These are phyloP conservation scores for Petaurus breviceps DNA, from an alignment of 2,113 vertebrate genomes.

Conservation along the genomic window DNA sequence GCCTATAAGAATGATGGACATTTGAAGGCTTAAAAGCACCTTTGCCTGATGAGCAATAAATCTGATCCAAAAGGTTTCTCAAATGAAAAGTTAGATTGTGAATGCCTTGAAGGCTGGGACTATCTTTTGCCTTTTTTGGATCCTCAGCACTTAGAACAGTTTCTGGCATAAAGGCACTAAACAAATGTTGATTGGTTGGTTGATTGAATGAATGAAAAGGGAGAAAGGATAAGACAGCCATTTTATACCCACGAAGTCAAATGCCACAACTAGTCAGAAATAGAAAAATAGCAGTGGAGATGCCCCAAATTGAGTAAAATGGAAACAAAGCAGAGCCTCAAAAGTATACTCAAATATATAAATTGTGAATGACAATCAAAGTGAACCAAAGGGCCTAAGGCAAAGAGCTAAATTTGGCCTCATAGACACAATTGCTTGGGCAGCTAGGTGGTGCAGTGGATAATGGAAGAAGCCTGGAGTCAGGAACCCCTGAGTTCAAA, in stretches of 20 bases:
- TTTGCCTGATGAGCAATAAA: neutral
- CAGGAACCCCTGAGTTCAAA: neutral
- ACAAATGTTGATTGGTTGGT: neutral
- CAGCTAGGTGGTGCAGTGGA: neutral
- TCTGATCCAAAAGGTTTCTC: neutral
- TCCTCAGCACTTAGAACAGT: neutral
- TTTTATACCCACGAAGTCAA: neutral
- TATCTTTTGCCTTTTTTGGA: neutral
- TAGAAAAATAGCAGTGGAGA: neutral
- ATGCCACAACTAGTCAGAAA: neutral
- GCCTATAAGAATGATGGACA: neutral
- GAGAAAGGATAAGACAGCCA: neutral
- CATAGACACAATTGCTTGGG: neutral
- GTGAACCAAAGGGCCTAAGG: neutral
- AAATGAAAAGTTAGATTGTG: neutral
- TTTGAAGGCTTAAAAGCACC: neutral
- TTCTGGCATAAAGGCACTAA: neutral
- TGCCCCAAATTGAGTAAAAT: neutral
- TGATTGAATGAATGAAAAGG: neutral
- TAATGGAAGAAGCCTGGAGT: neutral
- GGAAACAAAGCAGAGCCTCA: neutral
- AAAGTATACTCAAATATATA: neutral
- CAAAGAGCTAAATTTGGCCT: neutral
- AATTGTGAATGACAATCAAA: neutral
- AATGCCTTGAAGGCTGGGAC: neutral